Evolutionary conservation across 2,797 vertebrate species (phyloP).

Genomic region (Falco naumanni): DNA sequence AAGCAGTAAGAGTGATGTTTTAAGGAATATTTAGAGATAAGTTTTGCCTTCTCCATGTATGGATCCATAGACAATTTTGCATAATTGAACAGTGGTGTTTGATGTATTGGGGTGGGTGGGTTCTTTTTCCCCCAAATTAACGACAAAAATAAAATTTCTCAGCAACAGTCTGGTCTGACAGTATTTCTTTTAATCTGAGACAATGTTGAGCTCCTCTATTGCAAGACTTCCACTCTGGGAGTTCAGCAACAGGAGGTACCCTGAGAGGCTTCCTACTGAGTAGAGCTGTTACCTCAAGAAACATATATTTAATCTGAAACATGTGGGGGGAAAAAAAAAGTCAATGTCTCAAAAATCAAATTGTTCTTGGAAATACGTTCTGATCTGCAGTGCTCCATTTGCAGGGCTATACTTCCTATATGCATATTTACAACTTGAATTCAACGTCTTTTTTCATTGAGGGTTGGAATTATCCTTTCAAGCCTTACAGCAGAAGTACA

Average conservation of each 20-base stretch:
- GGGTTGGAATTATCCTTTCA: not conserved
- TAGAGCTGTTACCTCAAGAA: not conserved
- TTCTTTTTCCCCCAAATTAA: not conserved
- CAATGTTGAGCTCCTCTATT: not conserved
- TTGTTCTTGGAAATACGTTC: not conserved
- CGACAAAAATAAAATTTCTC: not conserved
- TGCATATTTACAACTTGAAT: not conserved
- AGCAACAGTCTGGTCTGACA: not conserved
- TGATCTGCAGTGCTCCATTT: not conserved
- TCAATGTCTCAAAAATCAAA: not conserved
- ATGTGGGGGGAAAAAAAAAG: not conserved
- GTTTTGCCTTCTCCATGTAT: not conserved
- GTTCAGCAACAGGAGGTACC: not conserved
- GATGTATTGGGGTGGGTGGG: too few relatives aligned
- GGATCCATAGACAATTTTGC: not conserved
- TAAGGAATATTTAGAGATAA: not conserved
- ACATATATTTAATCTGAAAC: not conserved
- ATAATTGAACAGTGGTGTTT: not conserved
- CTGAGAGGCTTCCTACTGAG: not conserved
- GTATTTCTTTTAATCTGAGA: not conserved
- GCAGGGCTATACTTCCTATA: not conserved
- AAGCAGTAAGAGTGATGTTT: not conserved
- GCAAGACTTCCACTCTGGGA: not conserved
- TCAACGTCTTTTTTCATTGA: not conserved
- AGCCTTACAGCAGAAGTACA: not conserved